phyloP scores from a whole-genome alignment of 37 sponge, comb jelly and placozoan genomes.

The Crambe crambe region DNA sequence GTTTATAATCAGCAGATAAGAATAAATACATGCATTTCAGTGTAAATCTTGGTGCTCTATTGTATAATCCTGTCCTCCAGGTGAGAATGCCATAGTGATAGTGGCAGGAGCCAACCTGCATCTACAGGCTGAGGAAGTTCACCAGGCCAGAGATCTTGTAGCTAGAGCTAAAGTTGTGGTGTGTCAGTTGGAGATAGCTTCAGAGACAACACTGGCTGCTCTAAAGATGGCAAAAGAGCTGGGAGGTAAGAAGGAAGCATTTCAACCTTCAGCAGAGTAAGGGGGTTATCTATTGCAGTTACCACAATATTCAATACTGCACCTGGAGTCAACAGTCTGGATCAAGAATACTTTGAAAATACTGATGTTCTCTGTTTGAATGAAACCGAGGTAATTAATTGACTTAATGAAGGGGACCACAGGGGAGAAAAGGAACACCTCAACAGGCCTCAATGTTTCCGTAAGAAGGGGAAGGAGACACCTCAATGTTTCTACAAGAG shows the following conservation, averaged over 20 bases:
- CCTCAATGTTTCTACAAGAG: too few species aligned
- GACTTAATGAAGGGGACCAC: too few species aligned
- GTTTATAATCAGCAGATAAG: too few species aligned
- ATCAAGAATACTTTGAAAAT: conserved; percentile 52
- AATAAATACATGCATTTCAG: too few species aligned
- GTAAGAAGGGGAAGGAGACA: too few species aligned
- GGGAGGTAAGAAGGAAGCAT: conserved; percentile 47
- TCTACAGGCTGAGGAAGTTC: conserved; percentile 67
- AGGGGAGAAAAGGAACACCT: too few species aligned
- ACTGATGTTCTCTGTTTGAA: conserved; percentile 92
- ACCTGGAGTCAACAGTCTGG: conserved; percentile 61
- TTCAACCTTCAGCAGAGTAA: neutral
- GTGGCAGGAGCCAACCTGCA: conserved; percentile 88
- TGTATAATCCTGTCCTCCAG: conserved; percentile 23
- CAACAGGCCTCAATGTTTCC: too few species aligned
- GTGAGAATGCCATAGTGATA: conserved; percentile 94
- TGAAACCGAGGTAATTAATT: conserved; percentile 93
- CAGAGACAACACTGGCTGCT: conserved; percentile 71
- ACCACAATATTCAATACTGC: conserved; percentile 89
- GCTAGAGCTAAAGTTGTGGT: conserved; percentile 76
- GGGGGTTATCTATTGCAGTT: conserved; percentile 17
- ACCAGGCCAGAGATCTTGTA: conserved; percentile 58
- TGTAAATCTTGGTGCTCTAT: too few species aligned
- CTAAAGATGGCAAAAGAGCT: conserved; percentile 71
- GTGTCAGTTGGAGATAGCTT: conserved; percentile 91